Evolutionary conservation across 2,797 vertebrate species (phyloP).

Genomic region (Avahi laniger): DNA sequence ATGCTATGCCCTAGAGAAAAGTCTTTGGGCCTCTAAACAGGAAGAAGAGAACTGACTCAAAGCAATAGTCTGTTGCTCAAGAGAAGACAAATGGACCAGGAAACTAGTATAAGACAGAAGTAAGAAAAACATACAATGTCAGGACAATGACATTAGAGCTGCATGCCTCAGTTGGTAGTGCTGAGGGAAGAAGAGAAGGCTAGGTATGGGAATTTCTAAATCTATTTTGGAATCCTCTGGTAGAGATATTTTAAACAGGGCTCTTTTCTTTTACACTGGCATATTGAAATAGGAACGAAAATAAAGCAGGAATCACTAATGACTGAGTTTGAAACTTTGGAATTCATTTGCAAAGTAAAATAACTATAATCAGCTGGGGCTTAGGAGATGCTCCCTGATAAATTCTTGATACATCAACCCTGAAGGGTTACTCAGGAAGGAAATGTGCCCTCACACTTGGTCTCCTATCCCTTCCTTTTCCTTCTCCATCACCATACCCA

Average conservation of each 20-base stretch:
- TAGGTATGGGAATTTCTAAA: neutral
- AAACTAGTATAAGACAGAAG: neutral
- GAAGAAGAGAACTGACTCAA: neutral
- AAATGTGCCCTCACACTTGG: neutral
- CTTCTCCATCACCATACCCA: neutral
- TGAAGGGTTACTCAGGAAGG: neutral
- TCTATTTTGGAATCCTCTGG: neutral
- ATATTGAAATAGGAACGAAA: neutral
- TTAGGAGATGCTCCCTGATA: neutral
- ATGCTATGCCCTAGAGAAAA: neutral
- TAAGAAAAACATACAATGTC: neutral
- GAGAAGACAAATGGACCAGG: neutral
- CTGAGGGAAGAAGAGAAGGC: neutral
- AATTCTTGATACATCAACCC: fast-evolving
- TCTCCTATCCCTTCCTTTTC: neutral
- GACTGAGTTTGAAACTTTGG: neutral
- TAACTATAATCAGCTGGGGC: neutral
- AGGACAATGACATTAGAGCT: neutral
- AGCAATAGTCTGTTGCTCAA: neutral
- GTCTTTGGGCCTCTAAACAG: neutral
- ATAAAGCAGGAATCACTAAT: neutral
- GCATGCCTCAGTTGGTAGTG: neutral
- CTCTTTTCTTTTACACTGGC: neutral
- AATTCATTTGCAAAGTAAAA: neutral
- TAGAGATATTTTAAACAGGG: neutral